phyloP scores from a whole-genome alignment of 1,140 invertebrate genomes.

The Phymorhynchus buccinoides region DNA sequence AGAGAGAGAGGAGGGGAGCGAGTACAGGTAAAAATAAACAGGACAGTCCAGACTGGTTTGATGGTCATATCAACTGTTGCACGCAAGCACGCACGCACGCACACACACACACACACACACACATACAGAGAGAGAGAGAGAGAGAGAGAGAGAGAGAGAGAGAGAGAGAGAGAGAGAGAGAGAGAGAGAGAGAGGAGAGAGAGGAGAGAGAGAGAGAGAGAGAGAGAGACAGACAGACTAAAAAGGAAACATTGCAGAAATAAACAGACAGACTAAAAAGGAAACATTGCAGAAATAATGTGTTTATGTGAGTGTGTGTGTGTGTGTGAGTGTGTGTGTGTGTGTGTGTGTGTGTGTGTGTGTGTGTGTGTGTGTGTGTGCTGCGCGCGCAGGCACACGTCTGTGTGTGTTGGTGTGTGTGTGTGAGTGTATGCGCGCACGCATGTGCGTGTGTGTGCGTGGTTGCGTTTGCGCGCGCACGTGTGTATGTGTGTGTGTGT shows the following conservation, averaged over 20 bases:
- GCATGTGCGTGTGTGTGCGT: not conserved
- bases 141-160: no score
- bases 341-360: not conserved
- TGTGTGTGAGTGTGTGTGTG: not conserved
- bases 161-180: no score
- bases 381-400: not conserved
- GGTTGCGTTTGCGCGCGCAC: not conserved
- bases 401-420: conserved; percentile 21
- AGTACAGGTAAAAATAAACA: no score
- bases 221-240: no score
- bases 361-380: not conserved
- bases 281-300: not conserved
- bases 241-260: no score
- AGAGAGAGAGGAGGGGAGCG: no score
- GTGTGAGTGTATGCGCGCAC: not conserved
- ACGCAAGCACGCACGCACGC: conserved; percentile 6
- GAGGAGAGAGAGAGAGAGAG: no score
- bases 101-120: conserved; percentile 17
- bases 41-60: no score
- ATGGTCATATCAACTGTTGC: not conserved
- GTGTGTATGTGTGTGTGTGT: conserved; percentile 14
- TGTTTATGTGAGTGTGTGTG: not conserved
- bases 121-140: not conserved
- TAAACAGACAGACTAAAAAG: not conserved
- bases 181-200: no score